These are phyloP conservation scores for Falcaria lacertinaria DNA, from an alignment of 2,888 invertebrate species.

Conservation along the genomic window DNA sequence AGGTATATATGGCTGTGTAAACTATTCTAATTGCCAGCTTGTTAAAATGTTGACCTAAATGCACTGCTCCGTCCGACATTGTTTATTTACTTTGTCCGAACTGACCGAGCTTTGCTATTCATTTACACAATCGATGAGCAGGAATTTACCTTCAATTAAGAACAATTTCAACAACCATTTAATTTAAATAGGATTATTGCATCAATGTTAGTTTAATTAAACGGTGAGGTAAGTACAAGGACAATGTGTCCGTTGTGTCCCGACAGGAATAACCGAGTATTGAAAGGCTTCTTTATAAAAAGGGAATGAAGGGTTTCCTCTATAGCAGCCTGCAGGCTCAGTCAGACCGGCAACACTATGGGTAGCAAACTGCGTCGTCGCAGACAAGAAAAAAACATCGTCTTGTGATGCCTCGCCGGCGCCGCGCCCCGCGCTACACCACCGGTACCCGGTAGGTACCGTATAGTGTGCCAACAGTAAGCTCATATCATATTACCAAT, in stretches of 20 bases:
- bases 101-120: constrained; percentile 23
- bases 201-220: no score
- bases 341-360: no score
- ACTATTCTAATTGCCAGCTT: background rate
- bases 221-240: no score
- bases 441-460: no score
- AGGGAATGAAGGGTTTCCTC: constrained; percentile 65
- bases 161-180: background rate
- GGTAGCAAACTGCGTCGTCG: constrained; percentile 9
- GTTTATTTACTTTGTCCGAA: constrained; percentile 18
- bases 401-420: background rate
- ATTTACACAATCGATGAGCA: constrained; percentile 30
- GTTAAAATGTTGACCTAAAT: constrained; percentile 23
- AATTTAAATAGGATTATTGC: background rate
- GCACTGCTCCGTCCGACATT: constrained; percentile 14
- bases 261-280: constrained; percentile 10
- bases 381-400: background rate
- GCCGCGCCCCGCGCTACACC: no score
- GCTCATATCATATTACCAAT: background rate
- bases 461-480: background rate
- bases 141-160: constrained; percentile 23
- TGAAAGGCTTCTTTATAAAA: constrained; percentile 59
- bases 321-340: constrained; percentile 38
- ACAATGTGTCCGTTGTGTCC: background rate
- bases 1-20: background rate